Base-by-base conservation (phyloP, 1,140 invertebrate genomes). In the Apocrypta bakeri region DNA sequence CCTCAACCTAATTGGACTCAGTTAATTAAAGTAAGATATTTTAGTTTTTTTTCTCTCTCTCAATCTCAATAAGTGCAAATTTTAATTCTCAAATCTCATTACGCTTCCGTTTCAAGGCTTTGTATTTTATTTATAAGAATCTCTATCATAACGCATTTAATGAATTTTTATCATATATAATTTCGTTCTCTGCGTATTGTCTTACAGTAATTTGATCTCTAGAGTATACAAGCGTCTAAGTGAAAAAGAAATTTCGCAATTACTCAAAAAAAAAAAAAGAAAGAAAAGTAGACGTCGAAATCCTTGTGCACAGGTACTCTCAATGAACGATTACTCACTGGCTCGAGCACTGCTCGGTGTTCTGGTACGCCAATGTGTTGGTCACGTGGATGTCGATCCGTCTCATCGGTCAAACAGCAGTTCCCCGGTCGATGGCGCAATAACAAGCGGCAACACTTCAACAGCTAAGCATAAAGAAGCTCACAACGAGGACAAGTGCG, bases 1-100 rank as follows among this genome's bases (percentile, higher is more conserved):
- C 96, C 96, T 0, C 95, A 96, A 86, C 94, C 95, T 0, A 94
- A 95, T 82, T 97, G 96, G 96, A 90, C 94, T 4, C 93, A 95
- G 78, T 86, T 96, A 31, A 90, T 96, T 8, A 96, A 96, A 91
- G 95, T 95, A 89, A 88, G 17, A 74, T 76, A 27, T 6, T 63
- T 17, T 14, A 42, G 33, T 37, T 37, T 37, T 37, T 4, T 37
- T 37, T n/a, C n/a, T n/a, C n/a, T n/a, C n/a, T n/a, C n/a, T n/a
- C n/a, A n/a, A n/a, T n/a, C n/a, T n/a, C n/a, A n/a, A n/a, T n/a
- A n/a, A n/a, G n/a, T n/a, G n/a, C n/a, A n/a, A n/a, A n/a, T n/a
- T n/a, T n/a, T n/a, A n/a, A n/a, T n/a, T n/a, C n/a, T n/a, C n/a
- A n/a, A n/a, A n/a, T n/a, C n/a, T n/a, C n/a, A n/a, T n/a, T n/a